phyloP scores from a whole-genome alignment of 2,113 vertebrate genomes.

The Gopherus evgoodei region DNA sequence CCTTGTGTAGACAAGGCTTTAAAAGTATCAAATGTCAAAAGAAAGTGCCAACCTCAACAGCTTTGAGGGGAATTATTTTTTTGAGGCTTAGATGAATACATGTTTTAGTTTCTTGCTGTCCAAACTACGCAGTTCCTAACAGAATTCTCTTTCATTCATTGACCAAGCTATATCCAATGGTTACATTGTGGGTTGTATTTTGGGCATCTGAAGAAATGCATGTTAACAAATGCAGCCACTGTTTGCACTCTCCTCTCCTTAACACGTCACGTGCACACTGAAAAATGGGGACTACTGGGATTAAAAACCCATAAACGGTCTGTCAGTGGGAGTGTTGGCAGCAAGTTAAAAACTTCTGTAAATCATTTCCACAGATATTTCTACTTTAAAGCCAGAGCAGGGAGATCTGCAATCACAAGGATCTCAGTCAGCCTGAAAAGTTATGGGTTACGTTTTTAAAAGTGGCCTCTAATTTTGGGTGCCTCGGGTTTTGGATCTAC shows the following conservation, averaged over 20 bases:
- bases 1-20: background rate
- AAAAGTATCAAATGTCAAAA: background rate
- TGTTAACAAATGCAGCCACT: background rate
- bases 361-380: conserved; percentile 58
- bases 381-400: conserved; percentile 38
- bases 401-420: conserved; percentile 19
- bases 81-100: background rate
- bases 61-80: background rate
- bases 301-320: background rate
- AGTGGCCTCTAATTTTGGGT: background rate
- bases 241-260: background rate
- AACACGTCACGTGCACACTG: background rate
- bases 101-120: background rate
- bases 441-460: conserved; percentile 4
- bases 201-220: background rate
- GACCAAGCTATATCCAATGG: background rate
- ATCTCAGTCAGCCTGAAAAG: conserved; percentile 22
- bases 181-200: background rate
- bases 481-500: background rate
- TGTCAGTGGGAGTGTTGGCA: conserved; percentile 41
- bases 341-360: conserved; percentile 58
- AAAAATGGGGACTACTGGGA: background rate
- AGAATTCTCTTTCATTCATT: conserved; percentile 2
- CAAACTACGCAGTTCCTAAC: background rate
- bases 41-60: background rate